These are phyloP conservation scores for Mycalesis mineus DNA, from an alignment of 2,888 invertebrate species.

Conservation along the genomic window DNA sequence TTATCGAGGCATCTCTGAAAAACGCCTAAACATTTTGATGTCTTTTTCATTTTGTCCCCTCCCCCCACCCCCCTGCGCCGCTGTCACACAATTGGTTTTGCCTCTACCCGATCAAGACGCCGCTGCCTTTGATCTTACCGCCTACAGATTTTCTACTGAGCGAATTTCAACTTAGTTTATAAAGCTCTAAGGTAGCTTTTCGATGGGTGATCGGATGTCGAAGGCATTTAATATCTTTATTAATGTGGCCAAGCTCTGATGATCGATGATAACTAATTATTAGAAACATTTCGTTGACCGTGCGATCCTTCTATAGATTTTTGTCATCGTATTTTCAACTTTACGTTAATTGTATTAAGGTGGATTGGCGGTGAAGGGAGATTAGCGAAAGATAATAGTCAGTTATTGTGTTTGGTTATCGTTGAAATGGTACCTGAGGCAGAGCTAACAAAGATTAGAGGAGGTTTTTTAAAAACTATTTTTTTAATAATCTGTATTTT, in stretches of 20 bases:
- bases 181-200: conserved; percentile 25
- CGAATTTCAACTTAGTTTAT: conserved; percentile 25
- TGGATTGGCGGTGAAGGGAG: conserved; percentile 27
- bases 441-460: conserved; percentile 46
- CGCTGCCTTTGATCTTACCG: conserved; percentile 62
- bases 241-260: conserved; percentile 67
- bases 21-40: conserved; percentile 52
- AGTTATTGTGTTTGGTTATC: conserved; percentile 74
- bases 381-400: conserved; percentile 62
- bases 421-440: conserved; percentile 47
- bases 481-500: conserved; percentile 23
- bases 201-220: conserved; percentile 27
- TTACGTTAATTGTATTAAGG: conserved; percentile 31
- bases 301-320: conserved; percentile 40
- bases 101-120: conserved; percentile 55
- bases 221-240: conserved; percentile 73
- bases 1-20: conserved; percentile 35
- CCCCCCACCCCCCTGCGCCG: conserved; percentile 32
- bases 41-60: conserved; percentile 40
- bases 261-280: conserved; percentile 75
- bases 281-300: conserved; percentile 70
- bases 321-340: conserved; percentile 25
- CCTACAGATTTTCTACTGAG: conserved; percentile 33
- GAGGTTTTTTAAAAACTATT: conserved; percentile 22
- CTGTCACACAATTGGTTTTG: conserved; percentile 69